A percentile compares a stretch with the other conserved stretches of the same genome.
Conservation (phyloP, 2,888 invertebrate genomes). For the Platycheirus rosarum region DNA sequence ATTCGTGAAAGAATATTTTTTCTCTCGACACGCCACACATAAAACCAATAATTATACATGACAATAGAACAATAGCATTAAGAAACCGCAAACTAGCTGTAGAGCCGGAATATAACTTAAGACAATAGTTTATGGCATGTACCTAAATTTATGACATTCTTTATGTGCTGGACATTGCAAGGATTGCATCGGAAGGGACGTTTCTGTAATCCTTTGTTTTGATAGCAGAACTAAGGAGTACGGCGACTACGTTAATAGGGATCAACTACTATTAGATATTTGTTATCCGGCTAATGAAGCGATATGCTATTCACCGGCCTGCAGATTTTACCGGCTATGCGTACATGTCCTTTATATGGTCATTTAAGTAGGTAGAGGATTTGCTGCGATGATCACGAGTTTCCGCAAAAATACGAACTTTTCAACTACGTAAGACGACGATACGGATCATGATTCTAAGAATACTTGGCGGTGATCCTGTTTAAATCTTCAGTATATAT, state of each 20-base stretch:
- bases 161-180: not conserved
- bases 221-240: constrained; percentile 70
- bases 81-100: constrained; percentile 47
- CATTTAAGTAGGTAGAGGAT: constrained; percentile 41
- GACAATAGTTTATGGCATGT: constrained; percentile 29
- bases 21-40: constrained; percentile 7
- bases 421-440: constrained; percentile 13
- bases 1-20: constrained; percentile 23
- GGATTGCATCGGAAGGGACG: constrained; percentile 18
- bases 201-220: constrained; percentile 75
- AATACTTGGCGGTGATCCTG: constrained; percentile 36
- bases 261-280: constrained; percentile 70
- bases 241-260: constrained; percentile 69
- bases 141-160: constrained; percentile 26
- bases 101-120: constrained; percentile 16
- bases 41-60: constrained; percentile 24
- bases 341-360: not conserved
- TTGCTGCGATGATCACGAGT: constrained; percentile 1
- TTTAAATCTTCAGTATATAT: constrained; percentile 37
- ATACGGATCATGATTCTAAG: constrained; percentile 13
- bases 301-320: constrained; percentile 55
- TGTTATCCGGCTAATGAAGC: constrained; percentile 69
- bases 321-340: constrained; percentile 53
- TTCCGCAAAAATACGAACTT: not conserved
- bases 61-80: constrained; percentile 55